Percentiles rank a stretch among this genome's conserved stretches.
Conservation (phyloP, 2,888 invertebrate species). For the Standfussiana lucernea region DNA sequence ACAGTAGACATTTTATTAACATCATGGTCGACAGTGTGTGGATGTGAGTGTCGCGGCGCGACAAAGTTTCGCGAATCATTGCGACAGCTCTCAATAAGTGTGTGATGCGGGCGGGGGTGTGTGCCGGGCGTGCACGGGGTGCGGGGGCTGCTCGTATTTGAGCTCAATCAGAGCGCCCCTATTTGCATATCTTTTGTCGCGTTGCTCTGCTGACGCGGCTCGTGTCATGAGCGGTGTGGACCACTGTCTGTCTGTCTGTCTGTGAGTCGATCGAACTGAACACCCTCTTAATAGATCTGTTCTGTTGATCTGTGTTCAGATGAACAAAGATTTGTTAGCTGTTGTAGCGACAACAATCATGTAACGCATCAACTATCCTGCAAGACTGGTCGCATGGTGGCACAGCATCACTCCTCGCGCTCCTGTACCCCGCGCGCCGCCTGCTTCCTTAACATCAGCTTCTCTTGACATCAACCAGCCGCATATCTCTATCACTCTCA, state of each 20-base stretch:
- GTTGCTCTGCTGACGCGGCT: slow-evolving; percentile 58
- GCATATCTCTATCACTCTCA: neutral
- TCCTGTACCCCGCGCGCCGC: too few species aligned
- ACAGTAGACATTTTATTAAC: neutral
- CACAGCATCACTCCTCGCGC: too few species aligned
- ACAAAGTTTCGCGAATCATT: slow-evolving; percentile 24
- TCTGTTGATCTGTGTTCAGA: too few species aligned
- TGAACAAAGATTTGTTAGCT: too few species aligned
- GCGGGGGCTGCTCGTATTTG: slow-evolving; percentile 57
- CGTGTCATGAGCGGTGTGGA: neutral
- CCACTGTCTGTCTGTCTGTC: neutral
- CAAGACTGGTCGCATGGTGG: too few species aligned
- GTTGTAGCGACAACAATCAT: too few species aligned
- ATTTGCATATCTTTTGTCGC: slow-evolving; percentile 72
- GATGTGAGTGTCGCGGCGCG: neutral
- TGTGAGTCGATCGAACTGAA: neutral
- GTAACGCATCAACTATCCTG: too few species aligned
- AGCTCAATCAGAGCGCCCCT: slow-evolving; percentile 70
- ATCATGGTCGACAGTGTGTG: neutral
- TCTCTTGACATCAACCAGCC: neutral
- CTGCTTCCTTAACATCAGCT: neutral
- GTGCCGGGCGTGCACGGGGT: neutral
- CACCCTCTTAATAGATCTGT: neutral
- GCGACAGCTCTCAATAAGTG: slow-evolving; percentile 34
- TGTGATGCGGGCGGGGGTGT: slow-evolving; percentile 48